Evolutionary conservation across 2,888 invertebrate genomes (phyloP), one percentile per base, ranked within the genome.

Genomic region (Carabus problematicus): DNA sequence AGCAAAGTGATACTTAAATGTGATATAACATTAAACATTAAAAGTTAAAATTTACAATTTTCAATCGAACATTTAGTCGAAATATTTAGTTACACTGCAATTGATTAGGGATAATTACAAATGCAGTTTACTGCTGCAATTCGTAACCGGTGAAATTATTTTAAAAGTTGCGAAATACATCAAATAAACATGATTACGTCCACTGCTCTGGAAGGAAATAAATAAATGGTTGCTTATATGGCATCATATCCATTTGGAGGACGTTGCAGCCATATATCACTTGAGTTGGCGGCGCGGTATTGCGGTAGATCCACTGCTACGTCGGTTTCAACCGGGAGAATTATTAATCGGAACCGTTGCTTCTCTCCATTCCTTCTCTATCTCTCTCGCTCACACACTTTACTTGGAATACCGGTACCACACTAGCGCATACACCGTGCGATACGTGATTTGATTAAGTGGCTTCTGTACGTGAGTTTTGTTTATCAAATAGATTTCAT

Each of bases 171-270:
- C 52, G 29, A 67, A 67, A 67, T 67, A 52, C 60, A 67, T 67
- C 60, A 67, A 67, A 52, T 67, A 67, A 67, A 67, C 60, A 67
- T 60, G 67, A 67, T 67, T 60, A 60, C 60, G 58, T 60, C 60
- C 19, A 43, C 52, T 52, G 39, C 49, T 19, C 67, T 42, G 67
- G 40, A 67, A 67, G 43, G 60, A 67, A 67, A 67, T 67, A 67
- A 67, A 67, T 67, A 67, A 67, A 67, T 67, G 60, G 67, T 60
- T 67, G 67, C 67, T 67, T 67, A 67, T 67, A 67, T 67, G 67
- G 67, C 60, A 60, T 67, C 60, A 54, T 67, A 67, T 67, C 55
- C 67, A 67, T 67, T 66, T 67, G 60, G 41, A 60, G 67, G 49
- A 60, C 67, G 60, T 52, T 29, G 18, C 19, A 39, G 60, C 43